A percentile compares a stretch with the other conserved stretches of the same genome.
These are phyloP conservation scores for Rhinolophus ferrumequinum DNA, from an alignment of 2,113 vertebrate species.

Conservation along the genomic window DNA sequence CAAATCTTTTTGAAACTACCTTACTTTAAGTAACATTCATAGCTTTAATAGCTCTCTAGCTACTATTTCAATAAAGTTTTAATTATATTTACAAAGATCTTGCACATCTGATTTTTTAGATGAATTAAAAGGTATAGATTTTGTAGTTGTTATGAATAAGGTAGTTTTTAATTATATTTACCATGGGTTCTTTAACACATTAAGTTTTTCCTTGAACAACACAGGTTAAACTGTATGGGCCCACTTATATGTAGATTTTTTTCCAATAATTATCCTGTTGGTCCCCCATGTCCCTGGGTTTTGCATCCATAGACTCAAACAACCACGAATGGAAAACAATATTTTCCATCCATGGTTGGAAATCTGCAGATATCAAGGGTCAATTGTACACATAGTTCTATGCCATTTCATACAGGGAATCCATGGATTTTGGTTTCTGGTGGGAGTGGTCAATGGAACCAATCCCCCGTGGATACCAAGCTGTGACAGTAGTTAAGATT, in stretches of 20 bases:
- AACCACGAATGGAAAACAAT: not conserved
- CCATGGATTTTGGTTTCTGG: not conserved
- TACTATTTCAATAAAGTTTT: not conserved
- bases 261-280: not conserved
- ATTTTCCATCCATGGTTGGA: not conserved
- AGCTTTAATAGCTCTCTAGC: not conserved
- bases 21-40: not conserved
- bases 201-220: not conserved
- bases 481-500: not conserved
- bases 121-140: not conserved
- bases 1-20: not conserved
- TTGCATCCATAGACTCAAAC: not conserved
- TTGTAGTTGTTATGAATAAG: not conserved
- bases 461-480: not conserved
- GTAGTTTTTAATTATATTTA: not conserved
- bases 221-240: not conserved
- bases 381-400: not conserved
- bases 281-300: not conserved
- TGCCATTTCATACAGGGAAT: too few relatives aligned
- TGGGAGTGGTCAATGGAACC: not conserved
- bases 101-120: not conserved
- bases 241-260: not conserved
- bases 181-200: not conserved
- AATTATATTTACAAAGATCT: not conserved
- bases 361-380: not conserved